Conservation (phyloP, 2,888 invertebrate species). For the Mesorhabditis spiculigera region DNA sequence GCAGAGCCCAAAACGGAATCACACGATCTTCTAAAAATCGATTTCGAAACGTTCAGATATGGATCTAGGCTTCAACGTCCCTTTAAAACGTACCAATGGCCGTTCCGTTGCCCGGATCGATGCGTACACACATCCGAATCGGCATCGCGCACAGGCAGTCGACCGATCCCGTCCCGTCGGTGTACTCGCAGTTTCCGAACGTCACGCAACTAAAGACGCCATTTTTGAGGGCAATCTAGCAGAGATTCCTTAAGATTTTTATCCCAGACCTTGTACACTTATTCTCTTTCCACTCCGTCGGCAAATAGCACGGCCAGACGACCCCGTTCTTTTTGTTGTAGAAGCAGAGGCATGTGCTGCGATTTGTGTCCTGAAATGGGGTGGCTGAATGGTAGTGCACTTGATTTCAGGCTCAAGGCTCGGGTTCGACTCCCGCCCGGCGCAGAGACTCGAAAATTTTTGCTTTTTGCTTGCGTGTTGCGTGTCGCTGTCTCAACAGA, state of each 20-base stretch:
- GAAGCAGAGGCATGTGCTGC: slow-evolving; percentile 48
- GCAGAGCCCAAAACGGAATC: slow-evolving; percentile 51
- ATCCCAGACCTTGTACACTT: slow-evolving; percentile 29
- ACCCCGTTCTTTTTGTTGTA: slow-evolving; percentile 54
- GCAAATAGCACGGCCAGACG: slow-evolving; percentile 52
- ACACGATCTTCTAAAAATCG: slow-evolving; percentile 32
- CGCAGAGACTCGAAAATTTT: too few species aligned
- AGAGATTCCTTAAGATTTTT: neutral
- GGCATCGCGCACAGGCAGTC: slow-evolving; percentile 47
- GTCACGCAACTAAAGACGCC: slow-evolving; percentile 34
- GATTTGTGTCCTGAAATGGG: slow-evolving; percentile 26
- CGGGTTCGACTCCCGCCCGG: too few species aligned
- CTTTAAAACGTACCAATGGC: slow-evolving; percentile 17
- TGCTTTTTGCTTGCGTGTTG: too few species aligned
- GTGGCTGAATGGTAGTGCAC: too few species aligned
- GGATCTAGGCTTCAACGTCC: neutral
- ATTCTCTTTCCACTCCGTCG: slow-evolving; percentile 43
- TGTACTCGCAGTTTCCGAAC: slow-evolving; percentile 48
- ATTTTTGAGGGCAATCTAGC: neutral
- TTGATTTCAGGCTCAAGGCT: too few species aligned
- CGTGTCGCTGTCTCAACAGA: too few species aligned
- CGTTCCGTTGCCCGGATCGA: slow-evolving; percentile 35
- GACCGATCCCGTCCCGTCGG: slow-evolving; percentile 22
- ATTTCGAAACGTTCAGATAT: neutral
- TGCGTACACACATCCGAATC: slow-evolving; percentile 49